Evolutionary conservation across 2,797 vertebrate genomes (phyloP).

Genomic region (Pipistrellus pygmaeus): DNA sequence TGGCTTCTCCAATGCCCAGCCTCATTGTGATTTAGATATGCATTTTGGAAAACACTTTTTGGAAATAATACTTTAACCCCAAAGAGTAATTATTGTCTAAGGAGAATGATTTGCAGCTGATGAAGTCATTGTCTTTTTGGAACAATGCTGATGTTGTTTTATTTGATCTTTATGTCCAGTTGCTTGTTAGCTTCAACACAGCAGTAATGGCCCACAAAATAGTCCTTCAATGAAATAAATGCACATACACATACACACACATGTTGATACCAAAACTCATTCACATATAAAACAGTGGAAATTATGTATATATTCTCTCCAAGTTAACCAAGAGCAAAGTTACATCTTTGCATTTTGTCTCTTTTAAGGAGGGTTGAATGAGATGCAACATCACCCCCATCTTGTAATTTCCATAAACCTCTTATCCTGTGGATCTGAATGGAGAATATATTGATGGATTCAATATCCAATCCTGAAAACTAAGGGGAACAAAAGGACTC

Average conservation of each 20-base stretch:
- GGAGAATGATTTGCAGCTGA: background rate
- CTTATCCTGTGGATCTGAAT: constrained; percentile 32
- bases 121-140: background rate
- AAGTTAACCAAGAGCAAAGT: background rate
- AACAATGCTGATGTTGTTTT: background rate
- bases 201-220: background rate
- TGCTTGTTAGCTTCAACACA: background rate
- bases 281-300: background rate
- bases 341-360: background rate
- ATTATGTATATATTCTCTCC: background rate
- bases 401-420: constrained; percentile 7
- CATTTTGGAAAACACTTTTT: constrained; percentile 39
- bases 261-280: background rate
- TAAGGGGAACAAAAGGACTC: background rate
- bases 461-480: constrained; percentile 19
- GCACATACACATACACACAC: background rate
- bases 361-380: background rate
- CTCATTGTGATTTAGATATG: background rate
- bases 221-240: background rate
- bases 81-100: background rate
- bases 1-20: background rate
- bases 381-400: background rate
- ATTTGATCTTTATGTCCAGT: background rate
- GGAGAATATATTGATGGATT: constrained; percentile 37
- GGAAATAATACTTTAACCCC: constrained; percentile 17